phyloP scores from a whole-genome alignment of 2,113 vertebrate genomes.

The Chunga burmeisteri region DNA sequence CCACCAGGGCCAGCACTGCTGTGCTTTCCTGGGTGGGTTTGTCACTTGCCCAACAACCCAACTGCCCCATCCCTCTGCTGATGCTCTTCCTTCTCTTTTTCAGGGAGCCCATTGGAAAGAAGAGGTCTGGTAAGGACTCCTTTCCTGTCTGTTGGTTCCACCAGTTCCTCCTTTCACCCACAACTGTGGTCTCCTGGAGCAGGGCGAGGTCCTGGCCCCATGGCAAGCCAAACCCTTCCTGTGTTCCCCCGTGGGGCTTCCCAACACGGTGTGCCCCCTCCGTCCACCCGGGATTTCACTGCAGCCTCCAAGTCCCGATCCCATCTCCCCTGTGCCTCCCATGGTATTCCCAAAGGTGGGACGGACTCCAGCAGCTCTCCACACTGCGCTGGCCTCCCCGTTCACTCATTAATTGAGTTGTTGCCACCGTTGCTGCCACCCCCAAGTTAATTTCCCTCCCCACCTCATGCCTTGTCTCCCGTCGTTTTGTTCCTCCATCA shows the following conservation, averaged over 20 bases:
- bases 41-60: neutral
- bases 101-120: slow-evolving; percentile 93
- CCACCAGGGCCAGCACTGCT: neutral
- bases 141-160: neutral
- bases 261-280: rapidly evolving
- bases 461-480: slow-evolving; percentile 70
- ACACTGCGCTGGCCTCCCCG: neutral
- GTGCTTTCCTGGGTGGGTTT: neutral
- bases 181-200: neutral
- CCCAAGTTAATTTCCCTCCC: neutral
- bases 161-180: neutral
- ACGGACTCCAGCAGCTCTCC: neutral
- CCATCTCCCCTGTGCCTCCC: rapidly evolving
- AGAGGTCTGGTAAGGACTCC: slow-evolving; percentile 88
- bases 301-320: neutral
- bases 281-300: neutral
- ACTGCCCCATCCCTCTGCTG: neutral
- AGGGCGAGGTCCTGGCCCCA: neutral
- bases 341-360: neutral
- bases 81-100: slow-evolving; percentile 47
- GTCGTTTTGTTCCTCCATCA: slow-evolving; percentile 80
- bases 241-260: neutral
- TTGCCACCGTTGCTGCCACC: slow-evolving; percentile 14
- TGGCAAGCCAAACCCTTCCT: neutral
- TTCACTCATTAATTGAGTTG: neutral